These are phyloP conservation scores for Agrenia bidenticulata DNA, from an alignment of 2,888 invertebrate genomes.

Conservation along the genomic window DNA sequence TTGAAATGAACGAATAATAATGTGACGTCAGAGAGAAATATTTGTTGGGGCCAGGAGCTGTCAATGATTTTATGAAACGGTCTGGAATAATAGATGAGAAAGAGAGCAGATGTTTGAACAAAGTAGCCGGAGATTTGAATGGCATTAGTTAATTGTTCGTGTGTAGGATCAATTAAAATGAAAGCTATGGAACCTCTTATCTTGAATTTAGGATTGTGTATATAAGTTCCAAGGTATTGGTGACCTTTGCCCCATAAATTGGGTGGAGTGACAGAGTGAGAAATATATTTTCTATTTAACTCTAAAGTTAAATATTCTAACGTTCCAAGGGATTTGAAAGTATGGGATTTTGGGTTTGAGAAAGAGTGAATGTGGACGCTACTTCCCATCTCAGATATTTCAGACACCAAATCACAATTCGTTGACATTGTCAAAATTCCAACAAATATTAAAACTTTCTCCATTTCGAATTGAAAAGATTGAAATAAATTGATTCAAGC, in stretches of 20 bases:
- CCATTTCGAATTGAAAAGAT: too few relatives aligned
- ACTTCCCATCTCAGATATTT: too few relatives aligned
- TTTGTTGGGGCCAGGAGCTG: not conserved
- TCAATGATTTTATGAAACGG: too few relatives aligned
- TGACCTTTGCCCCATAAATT: not conserved
- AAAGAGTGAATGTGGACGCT: too few relatives aligned
- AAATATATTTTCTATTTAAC: not conserved
- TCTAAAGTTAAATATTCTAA: too few relatives aligned
- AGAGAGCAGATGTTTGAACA: not conserved
- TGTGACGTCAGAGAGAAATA: not conserved
- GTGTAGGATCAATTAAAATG: constrained; percentile 2
- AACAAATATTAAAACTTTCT: too few relatives aligned
- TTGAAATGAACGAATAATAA: not conserved
- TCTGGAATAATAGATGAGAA: constrained; percentile 6
- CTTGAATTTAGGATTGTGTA: not conserved
- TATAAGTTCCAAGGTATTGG: not conserved
- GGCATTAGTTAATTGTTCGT: not conserved
- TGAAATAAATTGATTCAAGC: too few relatives aligned
- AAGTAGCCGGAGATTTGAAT: constrained; percentile 8
- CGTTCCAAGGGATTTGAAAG: too few relatives aligned
- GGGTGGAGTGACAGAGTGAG: not conserved
- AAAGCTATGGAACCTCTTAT: constrained; percentile 1
- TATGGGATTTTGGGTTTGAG: too few relatives aligned
- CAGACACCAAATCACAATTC: too few relatives aligned
- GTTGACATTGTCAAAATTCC: too few relatives aligned